Evolutionary conservation across 2,888 invertebrate species (phyloP), one percentile per base, ranked within the genome.

Genomic region (Anodontia alba): DNA sequence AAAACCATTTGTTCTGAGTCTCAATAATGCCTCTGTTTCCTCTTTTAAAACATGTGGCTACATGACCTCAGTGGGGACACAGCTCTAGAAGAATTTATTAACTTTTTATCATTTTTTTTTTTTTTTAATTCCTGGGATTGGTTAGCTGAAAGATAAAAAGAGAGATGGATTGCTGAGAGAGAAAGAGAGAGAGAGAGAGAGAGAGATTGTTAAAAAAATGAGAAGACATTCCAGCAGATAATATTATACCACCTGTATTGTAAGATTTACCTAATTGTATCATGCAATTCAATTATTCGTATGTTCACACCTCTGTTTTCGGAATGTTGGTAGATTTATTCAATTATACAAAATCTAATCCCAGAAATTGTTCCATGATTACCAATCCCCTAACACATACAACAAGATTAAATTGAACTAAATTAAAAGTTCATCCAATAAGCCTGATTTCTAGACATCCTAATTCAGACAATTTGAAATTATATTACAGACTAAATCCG

Each of bases 401-500:
- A 54, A 54, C 15, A 54, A 54, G 54, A 54, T 54, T 54, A 54
- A 54, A 54, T 54, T 54, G 54, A 54, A 26, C 23, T 26, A 8
- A 54, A 54, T 54, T 54, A 54, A 54, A 54, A 26, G 54, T 54
- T 54, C 54, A 54, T 23, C 23, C 23, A n/a, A 54, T 54, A 20
- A 54, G 26, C 26, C 5, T 26, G 54, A 26, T 54, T 54, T 54
- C 26, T 26, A 54, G 54, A 54, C 54, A 26, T 54, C 54, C 17
- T 54, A 26, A 54, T 26, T 10, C 8, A 54, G 15, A 54, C 26
- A 26, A 26, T 54, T 54, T 54, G 26, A 54, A 26, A 54, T 54
- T 26, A 54, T 3, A 26, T 10, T 26, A 10, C 26, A 54, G 54
- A 54, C 46, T 20, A 20, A 17, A 42, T n/a, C n/a, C n/a, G n/a